phyloP scores from a whole-genome alignment of 2,113 vertebrate genomes.

The Atherinomorus stipes region DNA sequence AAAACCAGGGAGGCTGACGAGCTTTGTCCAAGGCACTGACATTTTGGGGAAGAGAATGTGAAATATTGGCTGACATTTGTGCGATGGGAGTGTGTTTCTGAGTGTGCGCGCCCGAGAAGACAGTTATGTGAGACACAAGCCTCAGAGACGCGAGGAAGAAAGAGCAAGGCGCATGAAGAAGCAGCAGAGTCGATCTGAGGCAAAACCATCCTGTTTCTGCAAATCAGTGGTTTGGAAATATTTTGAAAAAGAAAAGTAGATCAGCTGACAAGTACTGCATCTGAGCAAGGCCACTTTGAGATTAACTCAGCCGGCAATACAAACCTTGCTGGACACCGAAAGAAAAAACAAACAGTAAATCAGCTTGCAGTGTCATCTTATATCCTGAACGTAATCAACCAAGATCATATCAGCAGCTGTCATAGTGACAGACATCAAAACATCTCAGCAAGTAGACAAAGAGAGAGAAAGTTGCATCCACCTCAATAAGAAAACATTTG shows the following conservation, averaged over 20 bases:
- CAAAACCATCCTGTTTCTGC: constrained; percentile 25
- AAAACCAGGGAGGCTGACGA: constrained; percentile 38
- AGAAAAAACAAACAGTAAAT: too few relatives aligned
- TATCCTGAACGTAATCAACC: too few relatives aligned
- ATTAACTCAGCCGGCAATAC: too few relatives aligned
- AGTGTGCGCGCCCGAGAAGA: constrained; percentile 10
- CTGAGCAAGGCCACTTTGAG: too few relatives aligned
- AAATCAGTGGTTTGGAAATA: constrained; percentile 23
- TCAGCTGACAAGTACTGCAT: too few relatives aligned
- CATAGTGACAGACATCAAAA: background rate
- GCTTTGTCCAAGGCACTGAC: constrained; percentile 69
- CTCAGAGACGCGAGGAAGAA: constrained; percentile 43
- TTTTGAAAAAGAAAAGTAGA: too few relatives aligned
- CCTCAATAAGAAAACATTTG: background rate
- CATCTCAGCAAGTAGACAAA: background rate
- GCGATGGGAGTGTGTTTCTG: constrained; percentile 10
- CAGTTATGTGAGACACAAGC: constrained; percentile 30
- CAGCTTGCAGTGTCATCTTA: too few relatives aligned
- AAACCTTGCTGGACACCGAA: too few relatives aligned
- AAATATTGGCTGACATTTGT: constrained; percentile 78
- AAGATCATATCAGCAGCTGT: too few relatives aligned
- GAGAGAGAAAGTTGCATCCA: background rate
- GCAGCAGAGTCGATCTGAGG: constrained; percentile 15
- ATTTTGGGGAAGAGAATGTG: constrained; percentile 72
- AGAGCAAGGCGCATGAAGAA: constrained; percentile 25